These are phyloP conservation scores for Pollenia labialis DNA, from an alignment of 2,888 invertebrate species.

Conservation along the genomic window DNA sequence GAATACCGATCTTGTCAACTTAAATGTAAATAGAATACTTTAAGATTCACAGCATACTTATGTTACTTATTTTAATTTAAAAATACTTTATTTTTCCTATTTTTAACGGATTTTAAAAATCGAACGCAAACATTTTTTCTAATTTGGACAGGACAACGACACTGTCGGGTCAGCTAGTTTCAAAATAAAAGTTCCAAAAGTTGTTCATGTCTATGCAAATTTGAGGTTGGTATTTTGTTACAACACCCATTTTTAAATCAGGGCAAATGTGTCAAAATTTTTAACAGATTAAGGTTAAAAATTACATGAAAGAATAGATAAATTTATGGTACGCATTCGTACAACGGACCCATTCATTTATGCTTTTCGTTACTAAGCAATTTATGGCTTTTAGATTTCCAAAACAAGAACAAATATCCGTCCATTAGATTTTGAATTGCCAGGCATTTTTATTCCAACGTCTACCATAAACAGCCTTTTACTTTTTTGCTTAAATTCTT, in stretches of 20 bases:
- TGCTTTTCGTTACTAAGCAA: constrained; percentile 30
- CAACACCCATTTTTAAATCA: constrained; percentile 34
- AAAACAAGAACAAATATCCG: constrained; percentile 5
- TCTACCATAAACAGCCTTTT: constrained; percentile 43
- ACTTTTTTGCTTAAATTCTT: constrained; percentile 25
- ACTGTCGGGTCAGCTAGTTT: no score
- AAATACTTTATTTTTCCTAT: no score
- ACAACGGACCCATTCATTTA: constrained; percentile 5
- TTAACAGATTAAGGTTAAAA: constrained; percentile 53
- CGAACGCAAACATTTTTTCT: no score
- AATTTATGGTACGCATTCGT: constrained; percentile 5
- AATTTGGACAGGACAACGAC: no score
- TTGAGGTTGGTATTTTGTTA: constrained; percentile 8
- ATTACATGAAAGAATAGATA: not conserved
- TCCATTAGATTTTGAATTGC: constrained; percentile 32
- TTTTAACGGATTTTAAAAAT: no score
- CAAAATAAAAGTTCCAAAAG: not conserved
- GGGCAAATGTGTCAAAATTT: constrained; percentile 26
- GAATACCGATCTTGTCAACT: no score
- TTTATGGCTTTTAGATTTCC: constrained; percentile 3
- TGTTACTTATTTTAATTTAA: no score
- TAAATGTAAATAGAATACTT: no score
- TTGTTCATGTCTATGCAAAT: constrained; percentile 37
- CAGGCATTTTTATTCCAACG: constrained; percentile 25
- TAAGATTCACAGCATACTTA: no score